These are phyloP conservation scores for Poecilia latipinna DNA, from an alignment of 2,113 vertebrate genomes.

Conservation along the genomic window DNA sequence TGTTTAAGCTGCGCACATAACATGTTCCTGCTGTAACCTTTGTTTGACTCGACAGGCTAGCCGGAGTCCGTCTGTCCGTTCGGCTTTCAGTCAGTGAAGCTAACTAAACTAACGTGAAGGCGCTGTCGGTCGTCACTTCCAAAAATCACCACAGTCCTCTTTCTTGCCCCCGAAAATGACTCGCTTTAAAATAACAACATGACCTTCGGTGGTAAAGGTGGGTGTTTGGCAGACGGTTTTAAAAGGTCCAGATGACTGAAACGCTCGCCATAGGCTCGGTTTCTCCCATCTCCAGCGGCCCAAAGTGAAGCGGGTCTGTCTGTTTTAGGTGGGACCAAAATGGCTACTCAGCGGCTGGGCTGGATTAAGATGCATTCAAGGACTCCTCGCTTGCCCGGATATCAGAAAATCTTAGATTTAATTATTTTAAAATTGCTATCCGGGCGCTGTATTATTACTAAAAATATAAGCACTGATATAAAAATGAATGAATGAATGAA, in stretches of 20 bases:
- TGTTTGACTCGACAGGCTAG: slow-evolving; percentile 8
- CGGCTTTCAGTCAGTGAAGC: slow-evolving; percentile 35
- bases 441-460: too few relatives aligned
- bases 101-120: slow-evolving; percentile 55
- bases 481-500: neutral
- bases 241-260: slow-evolving; percentile 20
- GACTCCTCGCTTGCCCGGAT: slow-evolving; percentile 37
- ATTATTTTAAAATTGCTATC: neutral
- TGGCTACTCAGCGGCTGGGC: slow-evolving; percentile 84
- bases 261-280: slow-evolving; percentile 65
- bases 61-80: slow-evolving; percentile 47
- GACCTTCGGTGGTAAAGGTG: slow-evolving; percentile 13
- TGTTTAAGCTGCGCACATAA: slow-evolving; percentile 29
- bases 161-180: neutral
- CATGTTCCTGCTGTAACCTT: slow-evolving; percentile 9
- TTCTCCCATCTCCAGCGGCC: slow-evolving; percentile 74
- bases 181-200: slow-evolving; percentile 32
- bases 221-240: slow-evolving; percentile 7
- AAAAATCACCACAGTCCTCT: slow-evolving; percentile 41
- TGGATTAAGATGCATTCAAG: slow-evolving; percentile 71
- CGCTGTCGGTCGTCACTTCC: slow-evolving; percentile 57
- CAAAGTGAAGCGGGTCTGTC: slow-evolving; percentile 64
- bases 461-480: neutral
- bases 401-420: neutral
- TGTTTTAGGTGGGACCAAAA: slow-evolving; percentile 87